phyloP scores from a whole-genome alignment of 2,113 vertebrate species.

The Nycticorax nycticorax region DNA sequence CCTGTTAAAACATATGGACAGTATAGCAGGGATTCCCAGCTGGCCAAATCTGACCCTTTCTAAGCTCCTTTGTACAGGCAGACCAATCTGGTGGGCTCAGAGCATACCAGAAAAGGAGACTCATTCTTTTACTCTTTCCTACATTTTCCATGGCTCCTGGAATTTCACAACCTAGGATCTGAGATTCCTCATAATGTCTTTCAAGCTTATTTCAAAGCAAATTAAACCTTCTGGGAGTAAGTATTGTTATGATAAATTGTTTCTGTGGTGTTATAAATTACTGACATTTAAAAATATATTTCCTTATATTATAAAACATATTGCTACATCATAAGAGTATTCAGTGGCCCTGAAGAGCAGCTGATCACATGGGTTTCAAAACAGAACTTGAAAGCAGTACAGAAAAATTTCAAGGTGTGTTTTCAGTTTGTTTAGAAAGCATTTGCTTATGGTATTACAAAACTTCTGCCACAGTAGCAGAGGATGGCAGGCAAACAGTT shows the following conservation, averaged over 20 bases:
- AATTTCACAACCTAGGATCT: background rate
- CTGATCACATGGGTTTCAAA: background rate
- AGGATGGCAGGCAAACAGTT: background rate
- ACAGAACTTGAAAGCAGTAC: background rate
- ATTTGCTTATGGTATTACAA: background rate
- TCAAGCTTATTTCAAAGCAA: background rate
- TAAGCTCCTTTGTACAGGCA: background rate
- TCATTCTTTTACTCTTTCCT: background rate
- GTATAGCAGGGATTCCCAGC: conserved; percentile 1
- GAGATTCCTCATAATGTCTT: background rate
- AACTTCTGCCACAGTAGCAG: background rate
- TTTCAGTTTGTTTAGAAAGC: background rate
- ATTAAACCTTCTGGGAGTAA: background rate
- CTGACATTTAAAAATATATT: background rate
- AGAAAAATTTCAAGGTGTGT: background rate
- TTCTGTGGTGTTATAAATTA: background rate
- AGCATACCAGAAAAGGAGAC: background rate
- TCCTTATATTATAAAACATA: background rate
- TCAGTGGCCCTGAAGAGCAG: background rate
- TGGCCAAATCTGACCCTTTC: background rate
- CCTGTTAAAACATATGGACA: background rate
- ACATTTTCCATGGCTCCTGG: background rate
- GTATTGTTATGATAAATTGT: background rate
- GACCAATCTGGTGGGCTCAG: background rate
- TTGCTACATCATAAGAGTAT: background rate